Base-by-base conservation (phyloP, 2,113 vertebrate species). In the Pangasianodon gigas region DNA sequence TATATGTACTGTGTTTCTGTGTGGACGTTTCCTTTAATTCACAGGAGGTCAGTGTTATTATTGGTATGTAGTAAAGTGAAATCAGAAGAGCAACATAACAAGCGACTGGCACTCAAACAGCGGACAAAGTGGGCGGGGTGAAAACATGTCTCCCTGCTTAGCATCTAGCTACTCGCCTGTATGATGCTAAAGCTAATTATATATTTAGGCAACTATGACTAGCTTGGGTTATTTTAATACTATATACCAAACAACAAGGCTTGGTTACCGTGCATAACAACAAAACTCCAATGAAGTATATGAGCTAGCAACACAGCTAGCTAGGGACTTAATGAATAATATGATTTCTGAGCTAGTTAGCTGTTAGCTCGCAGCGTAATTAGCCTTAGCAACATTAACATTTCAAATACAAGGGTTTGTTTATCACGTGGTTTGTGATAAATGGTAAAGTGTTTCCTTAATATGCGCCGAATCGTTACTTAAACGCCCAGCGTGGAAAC, bases 61-160 rank as follows among this genome's bases (percentile, higher is more conserved):
- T 37, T 4, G 32, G 65, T 29, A 7, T 69, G 46, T 41, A 81
- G 32, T 44, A n/a, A 18, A 89, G 41, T 62, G 2, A 41, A 89
- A 84, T 46, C 37, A 24, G 29, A 60, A 24, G 9, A 89, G 69
- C 19, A 16, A 21, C 19, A 82, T 21, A 62, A 56, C 58, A 82
- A 51, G n/a, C 89, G 19, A 13, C 74, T 67, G 56, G 5, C 77
- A 71, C 11, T 56, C 75, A 37, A 58, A 69, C 10, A 60, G 87
- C 6, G 80, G 16, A 11, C 41, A 51, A 82, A 83, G 91, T 92
- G 91, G 91, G 91, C 91, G 91, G 91, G 91, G 91, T 88, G 75
- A 88, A 89, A 90, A 81, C 87, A 89, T 90, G 91, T 77, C 90
- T 88, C 62, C 82, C 48, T 83, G 62, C 14, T 48, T 62, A 60